These are phyloP conservation scores for Poecilia picta DNA, from an alignment of 2,797 vertebrate species.

Conservation along the genomic window DNA sequence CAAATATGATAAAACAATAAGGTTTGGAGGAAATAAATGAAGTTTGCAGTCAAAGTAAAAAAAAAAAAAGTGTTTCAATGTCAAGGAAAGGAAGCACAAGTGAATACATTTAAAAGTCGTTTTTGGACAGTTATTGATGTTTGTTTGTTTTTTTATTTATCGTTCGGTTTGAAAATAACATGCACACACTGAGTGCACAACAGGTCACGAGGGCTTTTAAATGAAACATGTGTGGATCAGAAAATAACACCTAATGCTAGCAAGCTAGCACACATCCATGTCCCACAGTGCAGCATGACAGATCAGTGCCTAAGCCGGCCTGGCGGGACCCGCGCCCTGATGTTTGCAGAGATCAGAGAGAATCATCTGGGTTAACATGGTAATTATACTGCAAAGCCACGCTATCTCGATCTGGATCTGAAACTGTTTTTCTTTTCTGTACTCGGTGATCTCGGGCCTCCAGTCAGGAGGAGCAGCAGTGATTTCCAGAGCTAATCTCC, in stretches of 20 bases:
- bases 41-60: slow-evolving; percentile 20
- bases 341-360: slow-evolving; percentile 84
- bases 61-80: slow-evolving; percentile 6
- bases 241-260: slow-evolving; percentile 64
- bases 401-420: slow-evolving; percentile 84
- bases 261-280: slow-evolving; percentile 67
- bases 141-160: slow-evolving; percentile 17
- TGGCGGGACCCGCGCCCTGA: slow-evolving; percentile 75
- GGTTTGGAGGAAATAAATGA: slow-evolving; percentile 50
- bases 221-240: slow-evolving; percentile 68
- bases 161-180: slow-evolving; percentile 50
- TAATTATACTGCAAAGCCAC: slow-evolving; percentile 82
- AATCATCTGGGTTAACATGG: slow-evolving; percentile 85
- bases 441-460: slow-evolving; percentile 80
- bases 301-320: slow-evolving; percentile 78
- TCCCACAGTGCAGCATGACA: slow-evolving; percentile 74
- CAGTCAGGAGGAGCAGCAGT: slow-evolving; percentile 78
- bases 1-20: slow-evolving; percentile 25
- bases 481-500: slow-evolving; percentile 83
- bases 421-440: slow-evolving; percentile 81
- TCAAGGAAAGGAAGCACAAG: neutral
- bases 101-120: slow-evolving; percentile 10
- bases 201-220: slow-evolving; percentile 63
- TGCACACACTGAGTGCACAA: slow-evolving; percentile 42
- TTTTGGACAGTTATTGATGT: neutral